These are phyloP conservation scores for Abramis brama DNA, from an alignment of 2,113 vertebrate genomes.

Conservation along the genomic window DNA sequence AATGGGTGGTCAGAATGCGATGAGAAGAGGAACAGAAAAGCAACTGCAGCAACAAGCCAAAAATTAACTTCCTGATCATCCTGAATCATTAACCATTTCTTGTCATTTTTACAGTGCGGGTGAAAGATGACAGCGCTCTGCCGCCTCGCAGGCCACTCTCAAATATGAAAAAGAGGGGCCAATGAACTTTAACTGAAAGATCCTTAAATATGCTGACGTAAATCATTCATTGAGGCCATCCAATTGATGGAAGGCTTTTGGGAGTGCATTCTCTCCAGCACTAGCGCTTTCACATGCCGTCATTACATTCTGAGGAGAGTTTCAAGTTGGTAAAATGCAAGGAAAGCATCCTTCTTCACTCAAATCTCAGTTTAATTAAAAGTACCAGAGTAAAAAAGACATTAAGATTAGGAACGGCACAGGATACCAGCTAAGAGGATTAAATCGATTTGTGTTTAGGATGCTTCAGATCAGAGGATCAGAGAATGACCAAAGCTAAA, in stretches of 20 bases:
- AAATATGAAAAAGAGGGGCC: conserved; percentile 8
- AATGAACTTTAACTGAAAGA: neutral
- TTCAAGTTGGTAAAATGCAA: neutral
- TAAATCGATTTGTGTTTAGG: conserved; percentile 57
- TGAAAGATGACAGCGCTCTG: conserved; percentile 6
- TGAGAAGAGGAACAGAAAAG: conserved; percentile 36
- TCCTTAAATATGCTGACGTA: conserved; percentile 46
- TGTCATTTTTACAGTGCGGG: conserved; percentile 31
- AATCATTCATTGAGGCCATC: conserved; percentile 31
- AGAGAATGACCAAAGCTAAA: conserved; percentile 32
- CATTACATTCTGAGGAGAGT: neutral
- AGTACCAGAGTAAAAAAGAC: conserved; percentile 44
- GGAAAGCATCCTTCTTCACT: conserved; percentile 45
- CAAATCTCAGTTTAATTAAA: conserved; percentile 59
- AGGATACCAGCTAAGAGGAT: conserved; percentile 55
- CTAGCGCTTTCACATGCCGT: neutral
- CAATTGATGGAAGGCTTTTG: conserved; percentile 23
- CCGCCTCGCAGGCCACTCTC: conserved; percentile 1
- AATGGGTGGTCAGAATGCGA: conserved; percentile 37
- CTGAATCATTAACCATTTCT: conserved; percentile 71
- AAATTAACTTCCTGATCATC: conserved; percentile 58
- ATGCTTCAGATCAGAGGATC: conserved; percentile 38
- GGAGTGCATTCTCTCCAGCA: neutral
- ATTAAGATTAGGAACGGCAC: conserved; percentile 36
- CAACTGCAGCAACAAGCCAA: conserved; percentile 51